Conservation (phyloP, 2,113 vertebrate species). For the Epinephelus lanceolatus region DNA sequence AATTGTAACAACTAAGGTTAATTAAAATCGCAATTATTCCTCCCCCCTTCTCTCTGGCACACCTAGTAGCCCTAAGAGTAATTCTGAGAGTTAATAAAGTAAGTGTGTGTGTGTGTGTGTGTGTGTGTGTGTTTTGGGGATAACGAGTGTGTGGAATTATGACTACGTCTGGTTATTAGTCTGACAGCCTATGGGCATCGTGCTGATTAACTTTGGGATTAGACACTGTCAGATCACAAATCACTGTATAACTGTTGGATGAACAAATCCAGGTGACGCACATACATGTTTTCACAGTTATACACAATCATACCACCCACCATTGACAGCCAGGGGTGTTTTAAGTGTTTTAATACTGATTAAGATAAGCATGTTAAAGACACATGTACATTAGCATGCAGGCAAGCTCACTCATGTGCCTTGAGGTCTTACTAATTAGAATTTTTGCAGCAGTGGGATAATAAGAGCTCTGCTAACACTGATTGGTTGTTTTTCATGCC, state of each 20-base stretch:
- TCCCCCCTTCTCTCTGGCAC: not conserved
- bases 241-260: not conserved
- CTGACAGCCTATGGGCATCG: conserved; percentile 2
- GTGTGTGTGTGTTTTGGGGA: conserved; percentile 6
- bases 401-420: not conserved
- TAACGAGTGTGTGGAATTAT: conserved; percentile 31
- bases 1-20: conserved; percentile 39
- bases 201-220: conserved; percentile 45
- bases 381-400: conserved; percentile 19
- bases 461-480: conserved; percentile 33
- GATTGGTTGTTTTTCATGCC: conserved; percentile 23
- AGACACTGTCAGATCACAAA: conserved; percentile 5
- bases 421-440: conserved; percentile 46
- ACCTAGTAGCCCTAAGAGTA: conserved; percentile 22
- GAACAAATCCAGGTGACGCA: not conserved
- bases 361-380: conserved; percentile 4
- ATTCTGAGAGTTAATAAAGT: conserved; percentile 50
- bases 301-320: not conserved
- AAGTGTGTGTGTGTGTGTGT: conserved; percentile 24
- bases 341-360: conserved; percentile 3
- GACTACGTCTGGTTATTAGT: conserved; percentile 46
- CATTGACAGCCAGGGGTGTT: not conserved
- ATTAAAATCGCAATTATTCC: conserved; percentile 41
- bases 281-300: not conserved
- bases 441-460: conserved; percentile 41